Base-by-base conservation (phyloP, 2,888 invertebrate species). In the Synanthedon myopaeformis region DNA sequence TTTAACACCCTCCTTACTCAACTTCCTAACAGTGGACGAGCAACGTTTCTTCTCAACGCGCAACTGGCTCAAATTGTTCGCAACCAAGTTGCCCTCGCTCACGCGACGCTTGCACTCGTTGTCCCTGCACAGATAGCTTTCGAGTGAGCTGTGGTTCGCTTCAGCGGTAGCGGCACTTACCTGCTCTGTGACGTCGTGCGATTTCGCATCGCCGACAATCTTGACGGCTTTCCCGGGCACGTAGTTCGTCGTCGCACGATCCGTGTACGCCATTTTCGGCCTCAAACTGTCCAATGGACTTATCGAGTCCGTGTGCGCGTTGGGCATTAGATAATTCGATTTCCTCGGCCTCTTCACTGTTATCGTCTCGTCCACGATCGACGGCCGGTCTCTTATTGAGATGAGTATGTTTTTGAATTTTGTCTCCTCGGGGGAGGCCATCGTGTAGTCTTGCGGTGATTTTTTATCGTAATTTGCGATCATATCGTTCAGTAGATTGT, bases 141-240 rank as follows among this genome's bases (percentile, higher is more conserved):
- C 90, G 53, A 93, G 57, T 4, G 85, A 87, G 41, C 68, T 68
- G 53, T 76, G 78, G 0, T 80, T 76, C 19, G 75, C 70, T 51
- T 87, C 85, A 4, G 59, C 62, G 17, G 63, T 55, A 64, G 59
- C 62, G 14, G 63, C 54, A 64, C 81, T 82, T 75, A 88, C 87
- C 82, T 82, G 80, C 23, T 23, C 23, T 23, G 23, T 23, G 3
- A 78, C 69, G 14, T 70, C 66, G 61, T 89, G 88, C 23, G 82
- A 78, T 1, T 80, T 87, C 0, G 65, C 76, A 54, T 89, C 89
- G 51, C 90, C 90, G 65, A 92, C 86, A 35, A 93, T 91, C 80
- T 94, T 92, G 12, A 94, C 92, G 0, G 93, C 93, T 74, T 93
- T 93, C 1, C 93, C 93, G 0, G 93, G 93, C 42, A 91, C 86